Percentiles rank a stretch among this genome's conserved stretches.
Evolutionary conservation across 2,797 vertebrate genomes (phyloP).

Genomic region (Caiman crocodilus): DNA sequence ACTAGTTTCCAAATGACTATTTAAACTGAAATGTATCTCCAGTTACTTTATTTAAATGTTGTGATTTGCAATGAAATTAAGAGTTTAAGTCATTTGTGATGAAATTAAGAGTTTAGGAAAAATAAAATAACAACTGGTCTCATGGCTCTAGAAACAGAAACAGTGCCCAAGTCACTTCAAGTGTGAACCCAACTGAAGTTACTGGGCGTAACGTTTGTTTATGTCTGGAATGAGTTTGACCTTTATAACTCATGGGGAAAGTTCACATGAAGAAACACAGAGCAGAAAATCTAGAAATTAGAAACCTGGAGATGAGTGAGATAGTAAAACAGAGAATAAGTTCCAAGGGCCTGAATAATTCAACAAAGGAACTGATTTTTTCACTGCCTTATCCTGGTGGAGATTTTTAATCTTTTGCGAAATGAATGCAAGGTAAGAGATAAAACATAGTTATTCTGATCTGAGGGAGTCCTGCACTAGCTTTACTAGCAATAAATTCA

Average conservation of each 20-base stretch:
- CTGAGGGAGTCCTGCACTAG: not conserved
- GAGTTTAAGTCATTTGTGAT: not conserved
- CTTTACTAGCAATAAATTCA: too few relatives aligned
- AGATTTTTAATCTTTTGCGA: not conserved
- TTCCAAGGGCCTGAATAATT: not conserved
- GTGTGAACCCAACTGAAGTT: not conserved
- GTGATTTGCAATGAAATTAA: not conserved
- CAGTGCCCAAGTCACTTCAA: not conserved
- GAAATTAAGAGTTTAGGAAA: not conserved
- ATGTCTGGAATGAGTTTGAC: not conserved
- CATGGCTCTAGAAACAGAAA: not conserved
- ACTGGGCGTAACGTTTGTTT: not conserved
- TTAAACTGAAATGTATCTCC: too few relatives aligned
- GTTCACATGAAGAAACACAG: not conserved
- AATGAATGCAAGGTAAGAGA: not conserved
- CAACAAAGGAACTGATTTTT: not conserved
- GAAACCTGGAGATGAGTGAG: not conserved
- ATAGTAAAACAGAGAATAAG: not conserved
- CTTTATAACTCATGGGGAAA: not conserved
- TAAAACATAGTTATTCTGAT: not conserved
- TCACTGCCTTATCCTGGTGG: not conserved
- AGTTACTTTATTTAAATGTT: too few relatives aligned
- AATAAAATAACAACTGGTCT: not conserved
- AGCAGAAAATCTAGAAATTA: not conserved
- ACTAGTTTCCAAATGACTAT: not conserved